phyloP scores from a whole-genome alignment of 2,888 invertebrate species.

The Bombylius major region DNA sequence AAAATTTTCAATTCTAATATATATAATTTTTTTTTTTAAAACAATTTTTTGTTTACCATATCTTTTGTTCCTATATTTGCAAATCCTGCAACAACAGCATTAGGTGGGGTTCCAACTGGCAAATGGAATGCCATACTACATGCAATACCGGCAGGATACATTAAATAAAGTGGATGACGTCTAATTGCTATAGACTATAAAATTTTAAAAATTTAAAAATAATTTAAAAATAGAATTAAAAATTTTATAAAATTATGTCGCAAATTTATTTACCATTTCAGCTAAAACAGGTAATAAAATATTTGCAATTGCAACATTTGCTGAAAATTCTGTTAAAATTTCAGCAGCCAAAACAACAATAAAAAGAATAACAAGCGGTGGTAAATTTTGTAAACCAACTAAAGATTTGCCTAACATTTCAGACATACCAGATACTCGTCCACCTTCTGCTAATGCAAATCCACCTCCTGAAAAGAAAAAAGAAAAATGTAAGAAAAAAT shows the following conservation, averaged over 20 bases:
- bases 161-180: slow-evolving; percentile 77
- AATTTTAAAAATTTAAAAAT: slow-evolving; percentile 7
- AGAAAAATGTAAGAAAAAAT: not conserved
- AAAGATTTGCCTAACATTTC: slow-evolving; percentile 59
- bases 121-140: slow-evolving; percentile 90
- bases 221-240: not conserved
- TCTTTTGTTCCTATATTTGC: slow-evolving; percentile 67
- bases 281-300: slow-evolving; percentile 74
- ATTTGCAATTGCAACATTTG: slow-evolving; percentile 83
- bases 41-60: slow-evolving; percentile 42
- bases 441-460: slow-evolving; percentile 80
- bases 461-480: slow-evolving; percentile 53
- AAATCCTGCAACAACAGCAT: slow-evolving; percentile 81
- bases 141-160: slow-evolving; percentile 77
- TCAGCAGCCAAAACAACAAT: slow-evolving; percentile 66
- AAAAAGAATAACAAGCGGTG: slow-evolving; percentile 52
- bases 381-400: slow-evolving; percentile 49
- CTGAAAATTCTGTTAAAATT: slow-evolving; percentile 76
- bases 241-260: no score
- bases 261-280: slow-evolving; percentile 46
- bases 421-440: slow-evolving; percentile 67
- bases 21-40: not conserved
- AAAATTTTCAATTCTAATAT: not conserved
- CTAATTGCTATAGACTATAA: slow-evolving; percentile 53
- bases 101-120: slow-evolving; percentile 90